These are phyloP conservation scores for Lissocephala sabroskyi DNA, from an alignment of 2,888 invertebrate genomes.

Conservation along the genomic window DNA sequence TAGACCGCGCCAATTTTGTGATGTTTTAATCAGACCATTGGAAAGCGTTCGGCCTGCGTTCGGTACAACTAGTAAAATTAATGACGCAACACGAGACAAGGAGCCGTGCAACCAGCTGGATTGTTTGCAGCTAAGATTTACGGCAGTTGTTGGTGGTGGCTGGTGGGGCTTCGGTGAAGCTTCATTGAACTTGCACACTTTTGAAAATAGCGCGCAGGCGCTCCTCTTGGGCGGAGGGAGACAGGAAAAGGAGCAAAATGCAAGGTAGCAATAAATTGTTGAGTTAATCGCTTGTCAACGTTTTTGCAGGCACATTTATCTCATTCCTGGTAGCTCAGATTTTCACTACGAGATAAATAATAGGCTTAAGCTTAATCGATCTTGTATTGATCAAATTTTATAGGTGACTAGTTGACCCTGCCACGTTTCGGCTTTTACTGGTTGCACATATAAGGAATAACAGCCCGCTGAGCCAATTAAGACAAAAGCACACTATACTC, in stretches of 20 bases:
- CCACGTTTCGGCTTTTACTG: too few relatives aligned
- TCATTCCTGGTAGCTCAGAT: too few relatives aligned
- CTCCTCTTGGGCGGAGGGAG: too few relatives aligned
- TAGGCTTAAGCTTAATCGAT: too few relatives aligned
- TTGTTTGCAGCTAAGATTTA: constrained; percentile 34
- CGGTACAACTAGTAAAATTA: constrained; percentile 63
- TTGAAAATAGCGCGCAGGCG: not conserved
- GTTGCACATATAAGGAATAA: too few relatives aligned
- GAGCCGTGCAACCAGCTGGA: not conserved
- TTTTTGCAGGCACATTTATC: constrained; percentile 56
- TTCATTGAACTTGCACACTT: constrained; percentile 25
- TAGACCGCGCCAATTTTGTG: constrained; percentile 22
- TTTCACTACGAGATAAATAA: too few relatives aligned
- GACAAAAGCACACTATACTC: too few relatives aligned
- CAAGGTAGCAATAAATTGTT: constrained; percentile 51
- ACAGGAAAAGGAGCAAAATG: constrained; percentile 8
- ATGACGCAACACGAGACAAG: constrained; percentile 51
- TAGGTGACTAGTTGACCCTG: too few relatives aligned
- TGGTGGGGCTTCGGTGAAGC: constrained; percentile 5
- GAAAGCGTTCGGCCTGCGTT: constrained; percentile 46
- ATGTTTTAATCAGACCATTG: constrained; percentile 57
- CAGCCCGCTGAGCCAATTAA: too few relatives aligned
- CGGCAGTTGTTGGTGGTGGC: constrained; percentile 35
- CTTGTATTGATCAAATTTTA: too few relatives aligned
- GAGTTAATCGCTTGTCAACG: constrained; percentile 64